A percentile compares a stretch with the other conserved stretches of the same genome.
phyloP scores from a whole-genome alignment of 2,113 vertebrate species.

The Xiphorhynchus elegans region DNA sequence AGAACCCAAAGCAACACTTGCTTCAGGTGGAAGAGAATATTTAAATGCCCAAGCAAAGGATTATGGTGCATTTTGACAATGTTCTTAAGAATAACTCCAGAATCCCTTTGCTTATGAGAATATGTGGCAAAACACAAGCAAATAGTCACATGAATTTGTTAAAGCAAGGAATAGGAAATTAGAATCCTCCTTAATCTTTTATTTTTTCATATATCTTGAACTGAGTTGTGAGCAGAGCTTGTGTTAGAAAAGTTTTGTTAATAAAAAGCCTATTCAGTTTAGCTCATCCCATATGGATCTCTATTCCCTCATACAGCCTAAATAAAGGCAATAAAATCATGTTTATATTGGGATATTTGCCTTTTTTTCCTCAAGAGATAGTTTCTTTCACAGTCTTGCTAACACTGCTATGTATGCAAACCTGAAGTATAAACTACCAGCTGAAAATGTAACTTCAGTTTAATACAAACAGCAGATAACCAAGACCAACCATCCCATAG shows the following conservation, averaged over 20 bases:
- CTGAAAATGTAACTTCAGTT: not conserved
- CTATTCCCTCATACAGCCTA: not conserved
- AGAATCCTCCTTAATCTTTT: not conserved
- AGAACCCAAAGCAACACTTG: not conserved
- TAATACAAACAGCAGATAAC: not conserved
- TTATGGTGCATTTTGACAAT: not conserved
- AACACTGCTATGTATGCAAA: not conserved
- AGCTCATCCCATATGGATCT: not conserved
- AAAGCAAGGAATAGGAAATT: not conserved
- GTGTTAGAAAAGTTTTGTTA: not conserved
- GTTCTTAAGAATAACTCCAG: not conserved
- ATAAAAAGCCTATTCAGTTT: slow-evolving; percentile 1
- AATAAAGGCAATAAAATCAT: not conserved
- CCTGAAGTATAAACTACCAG: not conserved
- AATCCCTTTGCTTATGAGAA: not conserved
- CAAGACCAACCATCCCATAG: not conserved
- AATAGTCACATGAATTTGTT: not conserved
- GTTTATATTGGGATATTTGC: not conserved
- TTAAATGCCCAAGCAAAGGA: not conserved
- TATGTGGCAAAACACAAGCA: not conserved
- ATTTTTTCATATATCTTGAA: not conserved
- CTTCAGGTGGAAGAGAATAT: not conserved
- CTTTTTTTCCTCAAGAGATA: not conserved
- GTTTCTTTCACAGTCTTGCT: not conserved
- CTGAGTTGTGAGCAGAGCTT: not conserved